Base-by-base conservation (phyloP, 2,888 invertebrate genomes). In the Pasiphila rectangulata region DNA sequence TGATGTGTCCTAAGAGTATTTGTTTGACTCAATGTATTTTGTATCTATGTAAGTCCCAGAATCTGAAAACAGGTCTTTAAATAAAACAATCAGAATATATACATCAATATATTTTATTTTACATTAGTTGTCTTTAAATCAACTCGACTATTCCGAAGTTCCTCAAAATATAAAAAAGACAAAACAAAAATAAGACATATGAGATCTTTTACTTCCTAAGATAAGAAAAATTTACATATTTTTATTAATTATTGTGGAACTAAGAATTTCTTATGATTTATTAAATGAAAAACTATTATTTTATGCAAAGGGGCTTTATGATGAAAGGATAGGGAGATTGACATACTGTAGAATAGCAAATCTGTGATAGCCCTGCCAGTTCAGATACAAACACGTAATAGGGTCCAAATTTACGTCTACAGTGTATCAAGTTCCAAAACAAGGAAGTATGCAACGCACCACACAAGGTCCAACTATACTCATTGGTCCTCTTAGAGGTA, bases 61-160 rank as follows among this genome's bases (percentile, higher is more conserved):
- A 49, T 48, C 50, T 32, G 44, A 46, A 32, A 38, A 35, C 45
- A 49, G 49, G 37, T 44, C 7, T 41, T 41, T 20, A 79, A 82
- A 85, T 77, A 65, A 70, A 61, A 57, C 50, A 61, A 59, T 51
- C 46, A 51, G 55, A 56, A 39, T 86, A 86, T 86, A 84, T 88
- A 88, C 88, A 88, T 88, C 87, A 86, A 88, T 88, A 87, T 87
- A 85, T 84, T 87, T 86, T 87, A 87, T 85, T 87, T 87, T 88
- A 87, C 87, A 87, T 83, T 85, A 83, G 85, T 87, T 87, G 87
- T 87, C 87, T 88, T 88, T 86, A 86, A 86, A 85, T 86, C 87
- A 84, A 87, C 84, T 86, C 85, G 82, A 85, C 85, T 85, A 80
- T 79, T 82, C 81, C 80, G 79, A 81, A 82, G 83, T 84, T 87